A percentile compares a stretch with the other conserved stretches of the same genome.
These are phyloP conservation scores for Gonatopus flavifemur DNA, from an alignment of 1,140 invertebrate species.

Conservation along the genomic window DNA sequence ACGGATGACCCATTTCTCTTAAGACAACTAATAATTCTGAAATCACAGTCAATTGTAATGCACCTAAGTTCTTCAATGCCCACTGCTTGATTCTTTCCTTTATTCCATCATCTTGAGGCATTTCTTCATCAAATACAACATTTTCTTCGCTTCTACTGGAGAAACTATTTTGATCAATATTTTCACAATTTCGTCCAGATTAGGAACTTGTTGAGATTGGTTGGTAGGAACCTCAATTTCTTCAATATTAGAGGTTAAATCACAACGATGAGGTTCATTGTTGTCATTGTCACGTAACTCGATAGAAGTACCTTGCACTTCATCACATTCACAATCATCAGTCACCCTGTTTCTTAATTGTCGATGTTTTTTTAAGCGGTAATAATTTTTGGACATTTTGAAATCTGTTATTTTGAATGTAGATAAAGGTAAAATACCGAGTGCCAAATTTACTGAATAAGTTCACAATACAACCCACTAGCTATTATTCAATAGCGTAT, in stretches of 20 bases:
- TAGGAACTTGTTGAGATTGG: not conserved
- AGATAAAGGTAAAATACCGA: too few relatives aligned
- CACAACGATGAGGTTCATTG: not conserved
- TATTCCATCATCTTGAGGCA: not conserved
- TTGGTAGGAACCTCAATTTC: not conserved
- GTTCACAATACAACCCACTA: too few relatives aligned
- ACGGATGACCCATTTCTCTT: constrained; percentile 9
- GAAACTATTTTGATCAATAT: too few relatives aligned
- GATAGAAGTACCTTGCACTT: not conserved
- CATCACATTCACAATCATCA: not conserved
- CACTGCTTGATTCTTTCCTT: constrained; percentile 12
- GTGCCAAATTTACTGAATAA: too few relatives aligned
- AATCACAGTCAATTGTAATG: constrained; percentile 7
- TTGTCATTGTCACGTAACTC: not conserved
- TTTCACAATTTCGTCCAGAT: too few relatives aligned
- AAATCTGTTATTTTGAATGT: too few relatives aligned
- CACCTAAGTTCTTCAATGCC: constrained; percentile 9
- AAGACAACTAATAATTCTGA: constrained; percentile 12
- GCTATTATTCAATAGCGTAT: too few relatives aligned
- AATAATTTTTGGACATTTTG: not conserved
- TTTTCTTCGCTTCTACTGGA: too few relatives aligned
- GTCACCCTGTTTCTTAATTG: not conserved
- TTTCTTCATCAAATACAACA: not conserved
- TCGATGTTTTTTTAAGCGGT: not conserved
- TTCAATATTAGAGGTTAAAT: not conserved